Conservation (phyloP, 2,888 invertebrate species). For the Eupsilia transversa region DNA sequence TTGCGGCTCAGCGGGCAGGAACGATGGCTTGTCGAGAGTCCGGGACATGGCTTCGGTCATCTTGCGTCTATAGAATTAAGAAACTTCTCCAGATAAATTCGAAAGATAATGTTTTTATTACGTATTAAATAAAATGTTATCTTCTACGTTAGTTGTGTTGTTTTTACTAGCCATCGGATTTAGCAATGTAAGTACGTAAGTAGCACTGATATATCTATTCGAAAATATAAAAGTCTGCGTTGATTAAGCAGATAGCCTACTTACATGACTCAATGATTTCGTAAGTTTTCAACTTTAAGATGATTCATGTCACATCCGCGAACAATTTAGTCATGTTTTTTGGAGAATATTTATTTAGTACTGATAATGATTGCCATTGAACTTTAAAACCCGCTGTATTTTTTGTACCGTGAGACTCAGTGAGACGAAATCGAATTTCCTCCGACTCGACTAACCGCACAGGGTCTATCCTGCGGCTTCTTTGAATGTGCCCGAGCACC, state of each 20-base stretch:
- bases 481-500: conserved; percentile 85
- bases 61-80: conserved; percentile 57
- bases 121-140: conserved; percentile 13
- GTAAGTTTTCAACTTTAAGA: conserved; percentile 31
- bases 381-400: conserved; percentile 39
- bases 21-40: conserved; percentile 52
- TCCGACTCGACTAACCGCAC: conserved; percentile 78
- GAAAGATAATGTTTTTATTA: conserved; percentile 45
- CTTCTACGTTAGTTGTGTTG: conserved; percentile 12
- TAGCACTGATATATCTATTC: conserved; percentile 44
- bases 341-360: conserved; percentile 26
- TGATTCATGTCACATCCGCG: conserved; percentile 52
- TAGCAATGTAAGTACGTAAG: conserved; percentile 35
- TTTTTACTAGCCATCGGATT: conserved; percentile 41
- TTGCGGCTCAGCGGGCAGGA: conserved; percentile 75
- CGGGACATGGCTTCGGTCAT: conserved; percentile 18
- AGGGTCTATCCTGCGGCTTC: conserved; percentile 84
- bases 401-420: conserved; percentile 56
- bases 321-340: conserved; percentile 26
- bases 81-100: conserved; percentile 52
- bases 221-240: conserved; percentile 37
- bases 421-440: conserved; percentile 75
- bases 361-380: conserved; percentile 34
- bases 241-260: conserved; percentile 34
- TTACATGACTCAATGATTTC: conserved; percentile 40